Base-by-base conservation (phyloP, 2,113 vertebrate species). In the Misgurnus anguillicaudatus region DNA sequence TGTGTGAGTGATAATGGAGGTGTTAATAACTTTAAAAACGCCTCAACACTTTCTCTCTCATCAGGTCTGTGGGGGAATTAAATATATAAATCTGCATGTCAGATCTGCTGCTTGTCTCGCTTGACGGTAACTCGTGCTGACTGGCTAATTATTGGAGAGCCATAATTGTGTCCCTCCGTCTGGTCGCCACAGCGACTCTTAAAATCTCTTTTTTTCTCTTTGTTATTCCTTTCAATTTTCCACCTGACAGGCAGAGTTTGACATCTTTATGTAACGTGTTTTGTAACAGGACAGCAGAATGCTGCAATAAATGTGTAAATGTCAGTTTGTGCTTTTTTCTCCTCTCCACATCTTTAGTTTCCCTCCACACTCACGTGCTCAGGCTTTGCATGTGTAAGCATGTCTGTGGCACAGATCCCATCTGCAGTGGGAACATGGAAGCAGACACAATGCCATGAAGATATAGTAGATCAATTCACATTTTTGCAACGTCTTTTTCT, bases 401-500 rank as follows among this genome's bases (percentile, higher is more conserved):
- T 19, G n/a, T 60, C 14, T 42, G 36, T 3, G 9, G 39, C 13
- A 45, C 31, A 55, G 45, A 69, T 11, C 36, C 53, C 51, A 53
- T 60, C 51, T 55, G 69, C 57, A 16, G 39, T 16, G 63, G 36
- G 13, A 75, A 47, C 31, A 75, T 51, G 42, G 57, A 14, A 85
- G 55, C 31, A 51, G n/a, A 68, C 66, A 81, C 82, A 83, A 9
- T 61, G 64, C 64, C 80, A 74, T 87, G 67, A 63, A 83, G 84
- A 80, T 79, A 84, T 72, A 81, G 68, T 62, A 76, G 87, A 89
- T 86, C 83, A 83, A 90, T 89, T 86, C 85, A 87, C 68, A 66
- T 87, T 89, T 90, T 86, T 83, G 87, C 80, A 83, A 87, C 88
- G 87, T 88, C 84, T 85, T 79, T 71, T 60, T 88, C 77, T 86